Conservation (phyloP, 2,888 invertebrate species). For the Acrocera orbiculus region DNA sequence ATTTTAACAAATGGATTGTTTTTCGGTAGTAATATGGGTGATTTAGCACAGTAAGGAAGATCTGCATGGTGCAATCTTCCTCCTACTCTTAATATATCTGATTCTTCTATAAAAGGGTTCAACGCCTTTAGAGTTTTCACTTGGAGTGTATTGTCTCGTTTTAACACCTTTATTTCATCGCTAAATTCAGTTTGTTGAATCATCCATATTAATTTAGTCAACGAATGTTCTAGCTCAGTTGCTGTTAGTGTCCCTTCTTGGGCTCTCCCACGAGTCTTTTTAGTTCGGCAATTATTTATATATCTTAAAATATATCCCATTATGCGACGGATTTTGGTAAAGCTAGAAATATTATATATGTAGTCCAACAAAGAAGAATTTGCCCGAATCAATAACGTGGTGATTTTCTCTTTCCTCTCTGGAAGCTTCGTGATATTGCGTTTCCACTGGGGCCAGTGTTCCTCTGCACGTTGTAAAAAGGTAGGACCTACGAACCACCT, state of each 20-base stretch:
- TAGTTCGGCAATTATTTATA: background rate
- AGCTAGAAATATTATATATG: background rate
- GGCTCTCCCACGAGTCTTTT: background rate
- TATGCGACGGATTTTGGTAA: background rate
- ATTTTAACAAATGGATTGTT: slow-evolving; percentile 1
- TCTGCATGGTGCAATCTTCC: slow-evolving; percentile 12
- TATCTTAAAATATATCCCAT: background rate
- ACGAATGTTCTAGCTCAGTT: background rate
- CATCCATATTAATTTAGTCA: background rate
- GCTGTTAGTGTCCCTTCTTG: background rate
- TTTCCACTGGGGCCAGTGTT: background rate
- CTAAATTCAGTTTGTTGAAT: background rate
- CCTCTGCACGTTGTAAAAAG: background rate
- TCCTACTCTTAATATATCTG: slow-evolving; percentile 3
- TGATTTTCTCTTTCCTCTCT: background rate
- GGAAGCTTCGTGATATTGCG: background rate
- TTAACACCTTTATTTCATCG: background rate
- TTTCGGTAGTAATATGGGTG: slow-evolving; percentile 14
- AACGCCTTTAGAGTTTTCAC: slow-evolving; percentile 1
- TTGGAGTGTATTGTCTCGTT: background rate
- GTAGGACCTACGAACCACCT: background rate
- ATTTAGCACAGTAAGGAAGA: slow-evolving; percentile 9
- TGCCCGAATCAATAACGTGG: background rate
- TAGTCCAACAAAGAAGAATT: background rate
- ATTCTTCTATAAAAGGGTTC: slow-evolving; percentile 5